Evolutionary conservation across 2,888 invertebrate species (phyloP).

Genomic region (Tetragonisca angustula): DNA sequence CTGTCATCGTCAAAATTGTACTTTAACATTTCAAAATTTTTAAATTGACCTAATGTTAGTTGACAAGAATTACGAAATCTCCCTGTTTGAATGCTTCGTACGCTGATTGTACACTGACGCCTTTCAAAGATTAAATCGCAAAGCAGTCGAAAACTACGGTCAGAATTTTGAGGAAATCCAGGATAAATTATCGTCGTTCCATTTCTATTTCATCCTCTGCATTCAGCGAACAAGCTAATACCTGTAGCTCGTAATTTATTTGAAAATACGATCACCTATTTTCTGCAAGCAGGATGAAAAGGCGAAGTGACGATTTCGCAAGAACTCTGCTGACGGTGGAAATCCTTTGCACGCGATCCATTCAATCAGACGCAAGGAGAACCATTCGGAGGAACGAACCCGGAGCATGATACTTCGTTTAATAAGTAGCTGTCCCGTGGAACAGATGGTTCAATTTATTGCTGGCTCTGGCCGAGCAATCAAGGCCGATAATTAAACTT

Average conservation of each 20-base stretch:
- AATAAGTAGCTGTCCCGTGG: constrained; percentile 20
- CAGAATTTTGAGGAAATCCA: too few species aligned
- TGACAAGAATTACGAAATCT: too few species aligned
- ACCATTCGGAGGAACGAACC: constrained; percentile 16
- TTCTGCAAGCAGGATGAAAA: background rate
- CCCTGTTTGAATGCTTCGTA: too few species aligned
- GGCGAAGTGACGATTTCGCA: constrained; percentile 16
- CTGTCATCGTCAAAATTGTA: too few species aligned
- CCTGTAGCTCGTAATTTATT: too few species aligned
- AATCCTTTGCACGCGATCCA: constrained; percentile 23
- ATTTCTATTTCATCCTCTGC: background rate
- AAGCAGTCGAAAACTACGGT: too few species aligned
- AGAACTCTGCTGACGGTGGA: constrained; percentile 23
- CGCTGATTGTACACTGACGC: too few species aligned
- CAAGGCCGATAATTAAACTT: constrained; percentile 71
- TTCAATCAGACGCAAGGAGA: constrained; percentile 31
- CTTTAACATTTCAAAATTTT: too few species aligned
- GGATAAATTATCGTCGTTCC: too few species aligned
- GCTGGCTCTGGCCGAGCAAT: constrained; percentile 61
- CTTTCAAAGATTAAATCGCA: too few species aligned
- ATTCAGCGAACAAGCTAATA: background rate
- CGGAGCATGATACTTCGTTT: constrained; percentile 23
- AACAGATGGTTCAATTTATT: constrained; percentile 66
- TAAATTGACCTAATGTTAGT: too few species aligned
- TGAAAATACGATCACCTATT: background rate